Evolutionary conservation across 2,797 vertebrate genomes (phyloP).

Genomic region (Tangara arthus): DNA sequence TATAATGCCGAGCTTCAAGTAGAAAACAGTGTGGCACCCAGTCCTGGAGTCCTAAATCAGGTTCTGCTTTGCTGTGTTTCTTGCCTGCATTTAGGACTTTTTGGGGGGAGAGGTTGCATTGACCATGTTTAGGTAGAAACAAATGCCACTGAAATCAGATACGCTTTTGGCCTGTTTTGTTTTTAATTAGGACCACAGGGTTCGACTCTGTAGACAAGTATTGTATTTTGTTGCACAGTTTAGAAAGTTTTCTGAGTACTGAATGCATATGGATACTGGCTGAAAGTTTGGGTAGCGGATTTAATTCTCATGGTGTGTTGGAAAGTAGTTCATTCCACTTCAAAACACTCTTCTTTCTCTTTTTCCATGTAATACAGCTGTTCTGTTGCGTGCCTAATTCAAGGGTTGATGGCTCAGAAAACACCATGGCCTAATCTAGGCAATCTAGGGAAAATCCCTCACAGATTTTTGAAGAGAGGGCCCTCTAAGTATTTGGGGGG

Average conservation of each 20-base stretch:
- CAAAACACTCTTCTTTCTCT: neutral
- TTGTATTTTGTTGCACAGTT: neutral
- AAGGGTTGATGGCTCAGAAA: neutral
- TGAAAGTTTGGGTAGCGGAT: neutral
- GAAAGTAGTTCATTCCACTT: neutral
- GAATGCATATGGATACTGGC: neutral
- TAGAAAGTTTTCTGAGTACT: neutral
- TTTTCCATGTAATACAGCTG: neutral
- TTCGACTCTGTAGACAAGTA: neutral
- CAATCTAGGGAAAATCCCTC: neutral
- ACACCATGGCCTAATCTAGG: neutral
- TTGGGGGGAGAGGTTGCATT: accelerated
- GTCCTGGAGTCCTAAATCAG: neutral
- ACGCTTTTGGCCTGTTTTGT: neutral
- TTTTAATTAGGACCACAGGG: neutral
- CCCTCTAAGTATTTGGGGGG: neutral
- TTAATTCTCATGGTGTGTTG: neutral
- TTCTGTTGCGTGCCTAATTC: neutral
- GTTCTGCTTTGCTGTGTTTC: neutral
- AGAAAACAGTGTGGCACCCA: neutral
- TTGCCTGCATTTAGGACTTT: neutral
- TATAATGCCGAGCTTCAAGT: constrained; percentile 10
- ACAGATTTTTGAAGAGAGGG: neutral
- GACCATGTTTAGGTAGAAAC: neutral
- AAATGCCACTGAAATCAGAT: neutral